Conservation (phyloP, 2,888 invertebrate species). For the Pherbina coryleti region DNA sequence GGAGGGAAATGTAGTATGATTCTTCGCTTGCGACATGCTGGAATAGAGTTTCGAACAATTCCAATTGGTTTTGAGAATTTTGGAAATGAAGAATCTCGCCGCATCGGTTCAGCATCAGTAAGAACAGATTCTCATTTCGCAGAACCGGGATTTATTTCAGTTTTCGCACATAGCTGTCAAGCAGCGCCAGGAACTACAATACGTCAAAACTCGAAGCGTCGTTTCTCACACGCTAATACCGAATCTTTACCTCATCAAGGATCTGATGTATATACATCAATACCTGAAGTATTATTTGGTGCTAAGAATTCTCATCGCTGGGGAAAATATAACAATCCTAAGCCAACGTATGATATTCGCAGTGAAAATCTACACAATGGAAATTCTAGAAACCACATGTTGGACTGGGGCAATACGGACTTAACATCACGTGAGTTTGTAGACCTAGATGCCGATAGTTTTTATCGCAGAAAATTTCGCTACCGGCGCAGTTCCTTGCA, state of each 20-base stretch:
- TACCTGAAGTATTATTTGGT: constrained; percentile 58
- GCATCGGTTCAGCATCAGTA: constrained; percentile 63
- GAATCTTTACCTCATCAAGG: constrained; percentile 12
- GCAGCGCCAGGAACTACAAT: constrained; percentile 68
- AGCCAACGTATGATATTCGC: constrained; percentile 59
- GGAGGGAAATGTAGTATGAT: constrained; percentile 83
- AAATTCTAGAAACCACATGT: neutral
- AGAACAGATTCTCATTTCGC: constrained; percentile 87
- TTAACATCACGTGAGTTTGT: constrained; percentile 42
- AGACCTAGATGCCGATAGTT: constrained; percentile 52
- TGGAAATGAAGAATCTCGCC: constrained; percentile 59
- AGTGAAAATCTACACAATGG: constrained; percentile 48
- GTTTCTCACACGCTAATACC: constrained; percentile 56
- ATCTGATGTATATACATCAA: constrained; percentile 52
- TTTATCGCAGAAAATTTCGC: constrained; percentile 53
- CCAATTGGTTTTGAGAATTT: constrained; percentile 68
- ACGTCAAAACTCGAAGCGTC: constrained; percentile 66
- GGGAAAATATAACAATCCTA: constrained; percentile 54
- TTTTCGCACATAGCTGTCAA: constrained; percentile 87
- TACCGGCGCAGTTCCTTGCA: constrained; percentile 48
- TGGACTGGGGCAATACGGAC: constrained; percentile 33
- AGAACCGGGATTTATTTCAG: constrained; percentile 87
- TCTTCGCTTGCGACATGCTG: constrained; percentile 80
- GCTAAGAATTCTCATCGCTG: constrained; percentile 49
- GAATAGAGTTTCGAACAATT: constrained; percentile 82